Conservation (phyloP, 2,888 invertebrate genomes). For the Cordilura impudica region DNA sequence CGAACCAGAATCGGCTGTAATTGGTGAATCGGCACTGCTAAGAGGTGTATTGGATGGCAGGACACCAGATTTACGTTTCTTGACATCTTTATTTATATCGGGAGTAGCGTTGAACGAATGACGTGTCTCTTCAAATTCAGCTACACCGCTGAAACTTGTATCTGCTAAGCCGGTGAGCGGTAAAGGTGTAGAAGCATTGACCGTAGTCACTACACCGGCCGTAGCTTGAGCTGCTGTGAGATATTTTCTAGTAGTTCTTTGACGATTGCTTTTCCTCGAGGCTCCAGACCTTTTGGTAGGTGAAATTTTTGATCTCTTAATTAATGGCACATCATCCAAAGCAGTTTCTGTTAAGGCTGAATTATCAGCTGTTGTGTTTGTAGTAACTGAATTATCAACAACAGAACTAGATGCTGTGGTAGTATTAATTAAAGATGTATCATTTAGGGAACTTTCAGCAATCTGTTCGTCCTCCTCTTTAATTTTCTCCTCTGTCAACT, state of each 20-base stretch:
- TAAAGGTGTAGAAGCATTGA: constrained; percentile 3
- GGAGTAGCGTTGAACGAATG: constrained; percentile 73
- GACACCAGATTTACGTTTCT: constrained; percentile 69
- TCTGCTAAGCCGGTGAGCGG: constrained; percentile 27
- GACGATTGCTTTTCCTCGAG: constrained; percentile 75
- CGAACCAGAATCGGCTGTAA: constrained; percentile 69
- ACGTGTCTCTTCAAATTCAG: constrained; percentile 73
- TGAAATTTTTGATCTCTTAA: constrained; percentile 72
- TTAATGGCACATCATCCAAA: not conserved
- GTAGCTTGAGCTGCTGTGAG: constrained; percentile 67
- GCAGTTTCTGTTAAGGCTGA: constrained; percentile 9
- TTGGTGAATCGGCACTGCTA: constrained; percentile 70
- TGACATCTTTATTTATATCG: constrained; percentile 68
- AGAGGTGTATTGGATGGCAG: constrained; percentile 65
- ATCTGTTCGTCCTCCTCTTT: constrained; percentile 36
- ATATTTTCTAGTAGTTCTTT: constrained; percentile 73
- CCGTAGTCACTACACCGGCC: constrained; percentile 13
- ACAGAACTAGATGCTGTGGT: constrained; percentile 41
- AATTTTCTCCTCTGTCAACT: constrained; percentile 20
- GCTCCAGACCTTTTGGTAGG: constrained; percentile 77
- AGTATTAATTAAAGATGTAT: constrained; percentile 48
- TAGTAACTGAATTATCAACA: constrained; percentile 56
- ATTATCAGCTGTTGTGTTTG: constrained; percentile 52
- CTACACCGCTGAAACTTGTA: constrained; percentile 60
- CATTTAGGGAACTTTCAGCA: constrained; percentile 41